Base-by-base conservation (phyloP, 2,797 vertebrate genomes). In the Miichthys miiuy region DNA sequence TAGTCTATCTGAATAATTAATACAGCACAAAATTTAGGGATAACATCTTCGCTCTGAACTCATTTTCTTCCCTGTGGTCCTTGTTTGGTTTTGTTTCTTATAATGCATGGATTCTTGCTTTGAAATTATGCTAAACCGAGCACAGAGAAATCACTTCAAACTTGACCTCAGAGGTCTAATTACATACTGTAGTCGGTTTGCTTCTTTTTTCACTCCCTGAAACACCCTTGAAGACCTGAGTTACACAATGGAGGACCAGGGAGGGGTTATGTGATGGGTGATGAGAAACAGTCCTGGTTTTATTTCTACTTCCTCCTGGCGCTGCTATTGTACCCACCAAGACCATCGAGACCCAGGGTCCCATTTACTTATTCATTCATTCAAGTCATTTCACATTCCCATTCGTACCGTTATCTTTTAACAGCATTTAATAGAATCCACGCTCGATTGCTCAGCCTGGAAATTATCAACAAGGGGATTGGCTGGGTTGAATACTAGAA, bases 101-200 rank as follows among this genome's bases (percentile, higher is more conserved):
- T 63, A 76, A 77, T 62, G 51, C 77, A 74, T 41, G 10, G 51
- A 80, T 88, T 88, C 44, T 79, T 81, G 73, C 73, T 83, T 87
- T 82, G 57, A 87, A 89, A 88, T 85, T 23, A 48, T 54, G 47
- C 64, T 84, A 72, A 92, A 82, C 62, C 21, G 62, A 87, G 73
- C 58, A 38, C 65, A 69, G 77, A 83, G 67, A 79, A 81, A 85
- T 85, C 27, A 55, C 82, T 90, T 89, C 63, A 81, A 88, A 87
- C 75, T 84, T 84, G 64, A 89, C 84, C 87, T 77, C 51, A 72
- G 54, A 77, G 74, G 75, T 82, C 56, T 87, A 86, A 89, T 92
- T 89, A 87, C 82, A 86, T 70, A 48, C 83, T 80, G 70, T 18
- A 70, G 70, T 82, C 23, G 1, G 55, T 50, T 56, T 66, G 41